These are phyloP conservation scores for Poecilobothrus nobilitatus DNA, from an alignment of 2,888 invertebrate genomes.

Conservation along the genomic window DNA sequence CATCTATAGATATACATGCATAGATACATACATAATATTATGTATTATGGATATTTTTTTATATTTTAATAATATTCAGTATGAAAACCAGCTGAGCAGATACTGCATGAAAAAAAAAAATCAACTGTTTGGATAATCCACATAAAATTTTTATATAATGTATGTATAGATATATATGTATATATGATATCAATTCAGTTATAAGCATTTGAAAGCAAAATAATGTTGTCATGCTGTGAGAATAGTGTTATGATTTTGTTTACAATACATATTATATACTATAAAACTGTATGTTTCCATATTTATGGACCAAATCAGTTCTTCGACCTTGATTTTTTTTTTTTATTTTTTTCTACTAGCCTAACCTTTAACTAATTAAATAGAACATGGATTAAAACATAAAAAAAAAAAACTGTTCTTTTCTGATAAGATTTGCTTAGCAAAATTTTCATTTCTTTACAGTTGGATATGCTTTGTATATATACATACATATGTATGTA, in stretches of 20 bases:
- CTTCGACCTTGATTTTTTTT: not conserved
- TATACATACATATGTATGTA: too few species aligned
- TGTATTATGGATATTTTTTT: not conserved
- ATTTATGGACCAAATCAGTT: not conserved
- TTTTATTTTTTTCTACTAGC: too few species aligned
- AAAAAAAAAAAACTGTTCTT: too few species aligned
- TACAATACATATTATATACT: too few species aligned
- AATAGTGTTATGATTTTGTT: not conserved
- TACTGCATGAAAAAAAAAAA: not conserved
- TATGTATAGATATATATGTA: too few species aligned
- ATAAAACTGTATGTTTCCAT: too few species aligned
- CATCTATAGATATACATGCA: not conserved
- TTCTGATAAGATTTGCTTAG: too few species aligned
- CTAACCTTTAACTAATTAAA: too few species aligned
- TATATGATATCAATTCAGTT: too few species aligned
- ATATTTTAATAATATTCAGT: not conserved
- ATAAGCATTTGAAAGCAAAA: not conserved
- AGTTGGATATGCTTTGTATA: too few species aligned
- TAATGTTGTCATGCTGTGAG: not conserved
- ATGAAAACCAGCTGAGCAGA: not conserved
- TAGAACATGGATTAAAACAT: too few species aligned
- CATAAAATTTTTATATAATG: not conserved
- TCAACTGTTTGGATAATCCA: not conserved
- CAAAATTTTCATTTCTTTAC: too few species aligned
- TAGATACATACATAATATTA: not conserved